Conservation (phyloP, 2,113 vertebrate genomes). For the Atractosteus spatula region DNA sequence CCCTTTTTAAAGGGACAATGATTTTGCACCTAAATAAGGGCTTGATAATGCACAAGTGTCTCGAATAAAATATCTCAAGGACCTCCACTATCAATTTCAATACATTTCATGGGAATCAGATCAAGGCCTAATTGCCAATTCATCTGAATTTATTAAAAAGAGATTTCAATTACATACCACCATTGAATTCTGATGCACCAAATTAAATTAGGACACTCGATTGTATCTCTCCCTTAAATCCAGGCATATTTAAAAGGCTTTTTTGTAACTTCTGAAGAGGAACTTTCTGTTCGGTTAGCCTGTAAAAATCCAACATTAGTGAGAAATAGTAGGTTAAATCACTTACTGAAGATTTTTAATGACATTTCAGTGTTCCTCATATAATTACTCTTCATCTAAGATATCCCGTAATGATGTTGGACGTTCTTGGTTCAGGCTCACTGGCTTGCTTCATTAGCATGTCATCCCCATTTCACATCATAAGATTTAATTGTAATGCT, state of each 20-base stretch:
- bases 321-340: conserved; percentile 98
- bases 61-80: conserved; percentile 77
- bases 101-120: conserved; percentile 88
- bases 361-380: conserved; percentile 99
- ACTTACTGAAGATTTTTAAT: conserved; percentile 99
- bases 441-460: conserved; percentile 99
- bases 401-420: conserved; percentile 99
- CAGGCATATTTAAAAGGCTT: conserved; percentile 69
- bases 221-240: conserved; percentile 82
- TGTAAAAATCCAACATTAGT: conserved; percentile 78
- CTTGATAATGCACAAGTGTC: conserved; percentile 68
- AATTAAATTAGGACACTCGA: conserved; percentile 88
- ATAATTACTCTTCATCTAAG: conserved; percentile 99
- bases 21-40: conserved; percentile 13
- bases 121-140: conserved; percentile 94
- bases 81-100: conserved; percentile 83
- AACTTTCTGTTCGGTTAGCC: conserved; percentile 79
- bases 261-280: conserved; percentile 78
- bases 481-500: conserved; percentile 99
- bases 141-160: conserved; percentile 98
- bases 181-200: conserved; percentile 83
- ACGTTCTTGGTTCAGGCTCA: conserved; percentile 99
- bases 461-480: conserved; percentile 99
- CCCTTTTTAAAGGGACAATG: conserved; percentile 68
- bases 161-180: conserved; percentile 93